Conservation (phyloP, 2,113 vertebrate genomes). For the Crotalus tigris region DNA sequence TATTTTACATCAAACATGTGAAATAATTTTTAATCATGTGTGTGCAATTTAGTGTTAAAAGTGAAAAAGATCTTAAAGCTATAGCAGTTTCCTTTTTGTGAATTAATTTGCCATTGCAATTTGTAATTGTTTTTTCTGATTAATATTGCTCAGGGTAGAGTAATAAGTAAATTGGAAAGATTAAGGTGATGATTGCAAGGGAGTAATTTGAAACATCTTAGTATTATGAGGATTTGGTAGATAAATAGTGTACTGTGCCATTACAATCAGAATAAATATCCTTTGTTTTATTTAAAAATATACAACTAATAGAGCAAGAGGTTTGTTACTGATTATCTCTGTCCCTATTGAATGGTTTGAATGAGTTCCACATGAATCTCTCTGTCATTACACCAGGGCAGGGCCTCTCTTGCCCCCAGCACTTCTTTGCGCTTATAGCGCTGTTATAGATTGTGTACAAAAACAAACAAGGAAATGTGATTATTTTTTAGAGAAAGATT, state of each 20-base stretch:
- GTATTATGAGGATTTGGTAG: not conserved
- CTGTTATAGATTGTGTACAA: not conserved
- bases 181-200: not conserved
- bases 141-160: not conserved
- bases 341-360: not conserved
- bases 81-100: not conserved
- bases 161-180: not conserved
- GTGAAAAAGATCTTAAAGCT: not conserved
- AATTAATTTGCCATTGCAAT: not conserved
- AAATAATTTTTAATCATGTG: not conserved
- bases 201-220: not conserved
- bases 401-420: not conserved
- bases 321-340: not conserved
- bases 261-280: not conserved
- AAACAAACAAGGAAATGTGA: not conserved
- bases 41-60: not conserved
- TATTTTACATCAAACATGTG: not conserved
- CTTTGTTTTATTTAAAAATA: not conserved
- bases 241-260: not conserved
- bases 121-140: not conserved
- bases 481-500: not conserved
- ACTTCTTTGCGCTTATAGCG: not conserved
- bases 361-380: not conserved
- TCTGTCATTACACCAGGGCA: not conserved
- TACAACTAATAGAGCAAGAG: not conserved